A percentile compares a stretch with the other conserved stretches of the same genome.
These are phyloP conservation scores for Oryzias sinensis DNA, from an alignment of 2,797 vertebrate species.

Conservation along the genomic window DNA sequence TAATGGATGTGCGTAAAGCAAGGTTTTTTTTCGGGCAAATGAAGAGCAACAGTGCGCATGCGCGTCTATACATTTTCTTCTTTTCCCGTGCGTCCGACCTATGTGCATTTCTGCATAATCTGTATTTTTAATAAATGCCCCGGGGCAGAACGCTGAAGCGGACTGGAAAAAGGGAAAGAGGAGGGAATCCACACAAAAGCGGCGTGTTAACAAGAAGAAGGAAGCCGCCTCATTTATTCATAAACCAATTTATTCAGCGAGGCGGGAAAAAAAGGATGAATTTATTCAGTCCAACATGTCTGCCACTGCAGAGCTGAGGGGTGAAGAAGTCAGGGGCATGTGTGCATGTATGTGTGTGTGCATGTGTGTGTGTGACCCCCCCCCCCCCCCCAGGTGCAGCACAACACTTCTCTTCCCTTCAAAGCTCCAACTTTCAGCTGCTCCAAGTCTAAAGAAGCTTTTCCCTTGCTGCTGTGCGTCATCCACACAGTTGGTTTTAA, in stretches of 20 bases:
- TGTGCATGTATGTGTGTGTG: conserved; percentile 48
- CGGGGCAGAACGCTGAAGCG: conserved; percentile 83
- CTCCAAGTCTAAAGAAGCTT: conserved; percentile 32
- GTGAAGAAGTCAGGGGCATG: conserved; percentile 73
- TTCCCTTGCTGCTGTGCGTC: conserved; percentile 44
- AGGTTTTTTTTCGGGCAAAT: too few species aligned
- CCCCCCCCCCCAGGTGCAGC: too few species aligned
- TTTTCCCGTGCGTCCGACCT: too few species aligned
- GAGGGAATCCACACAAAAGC: conserved; percentile 82
- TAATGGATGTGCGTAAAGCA: too few species aligned
- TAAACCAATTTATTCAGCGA: conserved; percentile 83
- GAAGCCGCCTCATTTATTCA: conserved; percentile 84
- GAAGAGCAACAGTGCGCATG: too few species aligned
- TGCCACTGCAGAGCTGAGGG: conserved; percentile 68
- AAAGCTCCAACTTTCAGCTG: not conserved
- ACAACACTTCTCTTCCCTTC: too few species aligned
- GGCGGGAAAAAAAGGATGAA: conserved; percentile 74
- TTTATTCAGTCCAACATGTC: conserved; percentile 80
- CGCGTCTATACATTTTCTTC: too few species aligned
- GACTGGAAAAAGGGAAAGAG: conserved; percentile 70
- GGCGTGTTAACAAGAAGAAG: conserved; percentile 83
- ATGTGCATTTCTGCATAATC: conserved; percentile 34
- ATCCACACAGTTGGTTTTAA: conserved; percentile 76
- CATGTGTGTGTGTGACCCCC: conserved; percentile 11
- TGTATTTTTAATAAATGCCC: conserved; percentile 87